phyloP scores from a whole-genome alignment of 2,797 vertebrate genomes.

The Gallirallus australis region DNA sequence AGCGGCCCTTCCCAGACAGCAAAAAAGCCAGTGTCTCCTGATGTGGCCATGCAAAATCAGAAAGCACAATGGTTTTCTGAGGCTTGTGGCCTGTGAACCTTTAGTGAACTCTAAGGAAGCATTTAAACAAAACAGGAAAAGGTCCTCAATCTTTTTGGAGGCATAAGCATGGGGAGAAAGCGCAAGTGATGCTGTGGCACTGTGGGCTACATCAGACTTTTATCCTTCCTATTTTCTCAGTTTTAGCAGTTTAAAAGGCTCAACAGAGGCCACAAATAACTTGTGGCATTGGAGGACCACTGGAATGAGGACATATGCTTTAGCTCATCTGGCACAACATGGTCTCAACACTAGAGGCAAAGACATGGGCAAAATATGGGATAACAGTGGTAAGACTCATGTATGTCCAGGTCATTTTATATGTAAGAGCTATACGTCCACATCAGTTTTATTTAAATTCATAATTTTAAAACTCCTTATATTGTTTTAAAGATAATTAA shows the following conservation, averaged over 20 bases:
- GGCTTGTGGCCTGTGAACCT: slow-evolving; percentile 18
- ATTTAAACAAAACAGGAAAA: slow-evolving; percentile 59
- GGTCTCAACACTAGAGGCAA: background rate
- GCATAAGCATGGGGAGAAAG: slow-evolving; percentile 26
- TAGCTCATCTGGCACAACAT: background rate
- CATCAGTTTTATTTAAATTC: background rate
- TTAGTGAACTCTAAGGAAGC: slow-evolving; percentile 28
- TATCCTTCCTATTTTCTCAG: slow-evolving; percentile 34
- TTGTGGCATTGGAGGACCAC: background rate
- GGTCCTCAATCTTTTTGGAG: slow-evolving; percentile 2
- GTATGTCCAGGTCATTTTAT: background rate
- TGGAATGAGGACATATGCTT: background rate
- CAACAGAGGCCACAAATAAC: background rate
- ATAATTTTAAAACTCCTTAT: background rate
- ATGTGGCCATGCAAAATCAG: background rate
- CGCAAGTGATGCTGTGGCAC: slow-evolving; percentile 22
- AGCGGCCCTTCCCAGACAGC: background rate
- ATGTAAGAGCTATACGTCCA: accelerated
- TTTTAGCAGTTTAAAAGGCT: background rate
- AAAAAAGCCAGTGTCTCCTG: background rate
- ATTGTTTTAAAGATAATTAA: background rate
- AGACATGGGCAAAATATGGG: background rate
- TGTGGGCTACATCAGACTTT: background rate
- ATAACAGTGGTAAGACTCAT: background rate
- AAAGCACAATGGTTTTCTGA: background rate